A percentile compares a stretch with the other conserved stretches of the same genome.
Evolutionary conservation across 2,113 vertebrate genomes (phyloP).

Genomic region (Cavia aperea): DNA sequence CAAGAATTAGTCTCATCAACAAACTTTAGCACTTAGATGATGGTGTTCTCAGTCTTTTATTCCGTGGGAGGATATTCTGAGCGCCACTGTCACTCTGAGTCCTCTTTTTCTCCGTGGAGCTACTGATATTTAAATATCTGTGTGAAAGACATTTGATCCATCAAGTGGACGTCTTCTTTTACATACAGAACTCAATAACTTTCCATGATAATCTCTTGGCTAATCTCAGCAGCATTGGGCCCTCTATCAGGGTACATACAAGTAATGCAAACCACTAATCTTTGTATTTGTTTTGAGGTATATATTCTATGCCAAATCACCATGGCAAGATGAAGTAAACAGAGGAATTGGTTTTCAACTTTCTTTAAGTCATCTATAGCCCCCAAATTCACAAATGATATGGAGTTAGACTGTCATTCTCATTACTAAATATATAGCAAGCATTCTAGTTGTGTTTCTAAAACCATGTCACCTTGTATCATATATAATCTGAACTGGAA

Average conservation of each 20-base stretch:
- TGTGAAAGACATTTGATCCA: background rate
- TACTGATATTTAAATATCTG: background rate
- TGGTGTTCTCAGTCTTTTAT: background rate
- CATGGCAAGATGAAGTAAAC: background rate
- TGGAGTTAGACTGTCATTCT: background rate
- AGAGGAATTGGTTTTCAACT: background rate
- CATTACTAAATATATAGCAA: background rate
- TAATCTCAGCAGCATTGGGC: background rate
- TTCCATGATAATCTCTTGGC: background rate
- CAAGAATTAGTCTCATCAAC: background rate
- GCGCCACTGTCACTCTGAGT: background rate
- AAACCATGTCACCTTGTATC: background rate
- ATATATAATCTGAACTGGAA: background rate
- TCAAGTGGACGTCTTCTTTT: background rate
- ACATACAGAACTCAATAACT: background rate
- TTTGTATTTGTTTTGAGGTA: background rate
- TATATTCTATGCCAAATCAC: background rate
- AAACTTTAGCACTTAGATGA: background rate
- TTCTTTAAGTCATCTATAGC: background rate
- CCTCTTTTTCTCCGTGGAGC: background rate
- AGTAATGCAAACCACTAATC: background rate
- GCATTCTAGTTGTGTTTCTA: background rate
- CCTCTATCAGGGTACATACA: rapidly evolving
- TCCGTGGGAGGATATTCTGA: background rate
- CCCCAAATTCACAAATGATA: background rate